Percentiles rank a stretch among this genome's conserved stretches.
These are phyloP conservation scores for Acronicta aceris DNA, from an alignment of 2,888 invertebrate genomes.

Conservation along the genomic window DNA sequence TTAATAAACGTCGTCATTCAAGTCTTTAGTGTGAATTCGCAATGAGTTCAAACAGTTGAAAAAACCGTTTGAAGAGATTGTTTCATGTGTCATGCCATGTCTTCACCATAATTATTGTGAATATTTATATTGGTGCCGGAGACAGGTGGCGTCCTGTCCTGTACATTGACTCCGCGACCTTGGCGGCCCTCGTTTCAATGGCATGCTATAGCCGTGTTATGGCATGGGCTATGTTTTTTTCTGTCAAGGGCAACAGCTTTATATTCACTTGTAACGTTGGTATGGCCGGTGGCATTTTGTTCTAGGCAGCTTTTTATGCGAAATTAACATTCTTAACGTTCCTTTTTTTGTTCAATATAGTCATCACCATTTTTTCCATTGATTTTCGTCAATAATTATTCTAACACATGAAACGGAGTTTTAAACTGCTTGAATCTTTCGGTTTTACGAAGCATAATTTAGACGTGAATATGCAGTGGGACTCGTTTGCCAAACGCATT, in stretches of 20 bases:
- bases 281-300: conserved; percentile 56
- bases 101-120: conserved; percentile 68
- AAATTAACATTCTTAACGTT: conserved; percentile 39
- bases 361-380: conserved; percentile 37
- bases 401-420: conserved; percentile 8
- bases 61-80: conserved; percentile 50
- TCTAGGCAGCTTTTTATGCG: conserved; percentile 51
- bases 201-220: conserved; percentile 75
- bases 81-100: conserved; percentile 57
- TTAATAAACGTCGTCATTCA: conserved; percentile 53
- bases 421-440: conserved; percentile 15
- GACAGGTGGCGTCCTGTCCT: conserved; percentile 84
- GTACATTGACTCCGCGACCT: conserved; percentile 85
- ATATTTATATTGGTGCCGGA: conserved; percentile 72
- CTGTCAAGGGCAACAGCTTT: conserved; percentile 77
- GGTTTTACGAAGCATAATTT: conserved; percentile 24
- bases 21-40: conserved; percentile 58
- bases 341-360: conserved; percentile 29
- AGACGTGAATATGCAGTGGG: conserved; percentile 27
- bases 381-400: conserved; percentile 37
- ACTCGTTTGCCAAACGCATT: conserved; percentile 33
- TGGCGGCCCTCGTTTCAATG: conserved; percentile 80
- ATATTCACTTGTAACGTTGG: conserved; percentile 62
- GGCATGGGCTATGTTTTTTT: conserved; percentile 73
- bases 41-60: conserved; percentile 60